These are phyloP conservation scores for Paratilapia polleni DNA, from an alignment of 2,113 vertebrate genomes.

Conservation along the genomic window DNA sequence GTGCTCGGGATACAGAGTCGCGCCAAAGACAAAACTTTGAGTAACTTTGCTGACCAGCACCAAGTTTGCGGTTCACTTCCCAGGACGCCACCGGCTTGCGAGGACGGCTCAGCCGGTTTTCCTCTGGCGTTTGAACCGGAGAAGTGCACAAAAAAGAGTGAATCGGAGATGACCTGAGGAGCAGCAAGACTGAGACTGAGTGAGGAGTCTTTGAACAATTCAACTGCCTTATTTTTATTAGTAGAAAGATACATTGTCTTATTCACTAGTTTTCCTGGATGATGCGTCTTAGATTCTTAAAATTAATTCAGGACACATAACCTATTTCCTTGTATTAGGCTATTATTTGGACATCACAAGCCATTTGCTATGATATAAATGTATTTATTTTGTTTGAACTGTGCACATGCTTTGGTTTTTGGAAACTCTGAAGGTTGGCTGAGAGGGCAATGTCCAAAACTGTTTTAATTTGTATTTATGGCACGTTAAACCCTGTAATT, in stretches of 20 bases:
- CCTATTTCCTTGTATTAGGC: constrained; percentile 1
- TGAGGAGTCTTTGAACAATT: constrained; percentile 46
- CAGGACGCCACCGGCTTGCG: constrained; percentile 22
- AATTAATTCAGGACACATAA: neutral
- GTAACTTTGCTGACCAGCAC: constrained; percentile 71
- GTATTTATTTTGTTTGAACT: constrained; percentile 16
- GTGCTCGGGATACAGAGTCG: constrained; percentile 67
- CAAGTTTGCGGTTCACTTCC: constrained; percentile 47
- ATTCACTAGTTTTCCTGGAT: neutral
- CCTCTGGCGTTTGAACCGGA: constrained; percentile 21
- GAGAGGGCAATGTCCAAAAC: constrained; percentile 61
- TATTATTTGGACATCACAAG: constrained; percentile 1
- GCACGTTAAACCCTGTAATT: constrained; percentile 61
- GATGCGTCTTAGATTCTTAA: constrained; percentile 2
- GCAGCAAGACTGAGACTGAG: constrained; percentile 43
- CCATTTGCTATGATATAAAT: neutral
- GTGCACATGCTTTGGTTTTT: neutral
- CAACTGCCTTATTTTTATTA: neutral
- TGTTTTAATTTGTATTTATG: constrained; percentile 66
- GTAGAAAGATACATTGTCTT: neutral
- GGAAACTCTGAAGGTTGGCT: constrained; percentile 24
- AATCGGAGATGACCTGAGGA: constrained; percentile 41
- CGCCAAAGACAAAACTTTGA: constrained; percentile 80
- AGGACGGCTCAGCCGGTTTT: constrained; percentile 4
- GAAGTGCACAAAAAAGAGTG: constrained; percentile 34